Evolutionary conservation across 2,888 invertebrate species (phyloP).

Genomic region (Drosophila kokeensis): DNA sequence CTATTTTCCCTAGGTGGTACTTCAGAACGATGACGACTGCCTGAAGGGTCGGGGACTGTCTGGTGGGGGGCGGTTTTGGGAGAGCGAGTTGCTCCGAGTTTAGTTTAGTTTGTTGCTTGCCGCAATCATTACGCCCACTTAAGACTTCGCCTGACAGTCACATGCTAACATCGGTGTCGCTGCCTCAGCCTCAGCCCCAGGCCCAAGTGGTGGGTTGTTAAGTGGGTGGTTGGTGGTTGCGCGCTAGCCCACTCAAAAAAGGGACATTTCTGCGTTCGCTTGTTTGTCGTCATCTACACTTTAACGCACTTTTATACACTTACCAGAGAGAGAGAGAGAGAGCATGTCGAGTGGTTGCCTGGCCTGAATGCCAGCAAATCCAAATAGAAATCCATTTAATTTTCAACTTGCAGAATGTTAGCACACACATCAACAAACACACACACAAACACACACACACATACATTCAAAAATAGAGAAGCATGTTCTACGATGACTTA

Average conservation of each 20-base stretch:
- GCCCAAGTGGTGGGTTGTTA: slow-evolving; percentile 16
- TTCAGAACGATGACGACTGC: slow-evolving; percentile 61
- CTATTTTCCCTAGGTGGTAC: slow-evolving; percentile 77
- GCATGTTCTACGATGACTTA: slow-evolving; percentile 3
- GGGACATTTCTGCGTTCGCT: slow-evolving; percentile 42
- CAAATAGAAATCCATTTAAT: slow-evolving; percentile 81
- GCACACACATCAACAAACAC: slow-evolving; percentile 33
- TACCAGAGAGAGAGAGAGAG: slow-evolving; percentile 27
- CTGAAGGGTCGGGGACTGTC: neutral
- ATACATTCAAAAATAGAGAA: neutral
- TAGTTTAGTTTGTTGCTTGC: slow-evolving; percentile 69
- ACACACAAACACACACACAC: slow-evolving; percentile 7
- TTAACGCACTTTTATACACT: slow-evolving; percentile 64
- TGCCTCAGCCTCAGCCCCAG: slow-evolving; percentile 34
- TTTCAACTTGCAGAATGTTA: slow-evolving; percentile 73
- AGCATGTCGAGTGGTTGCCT: slow-evolving; percentile 62
- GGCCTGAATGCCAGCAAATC: slow-evolving; percentile 45
- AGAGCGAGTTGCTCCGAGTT: slow-evolving; percentile 34
- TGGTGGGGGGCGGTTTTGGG: slow-evolving; percentile 3
- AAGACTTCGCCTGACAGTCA: slow-evolving; percentile 59
- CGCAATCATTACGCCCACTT: slow-evolving; percentile 76
- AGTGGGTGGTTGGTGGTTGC: neutral
- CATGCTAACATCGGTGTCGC: slow-evolving; percentile 54
- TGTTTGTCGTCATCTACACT: slow-evolving; percentile 55
- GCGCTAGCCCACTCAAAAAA: slow-evolving; percentile 40